These are phyloP conservation scores for Pseudorasbora parva DNA, from an alignment of 2,113 vertebrate genomes.

Conservation along the genomic window DNA sequence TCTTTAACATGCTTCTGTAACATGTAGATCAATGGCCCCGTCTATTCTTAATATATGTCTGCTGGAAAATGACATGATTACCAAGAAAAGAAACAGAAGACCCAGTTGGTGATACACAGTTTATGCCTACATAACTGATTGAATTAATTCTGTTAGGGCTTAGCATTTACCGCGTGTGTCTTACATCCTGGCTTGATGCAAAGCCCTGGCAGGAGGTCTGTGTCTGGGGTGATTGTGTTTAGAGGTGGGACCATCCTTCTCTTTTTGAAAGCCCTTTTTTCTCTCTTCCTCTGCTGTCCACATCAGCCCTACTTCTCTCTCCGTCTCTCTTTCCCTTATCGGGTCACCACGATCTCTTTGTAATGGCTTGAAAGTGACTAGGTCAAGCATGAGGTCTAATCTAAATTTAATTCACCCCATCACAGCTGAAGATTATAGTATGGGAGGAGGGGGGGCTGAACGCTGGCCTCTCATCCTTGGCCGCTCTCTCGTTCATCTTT, in stretches of 20 bases:
- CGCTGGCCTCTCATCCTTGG: background rate
- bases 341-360: constrained; percentile 59
- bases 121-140: background rate
- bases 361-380: constrained; percentile 59
- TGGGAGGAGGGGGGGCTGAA: background rate
- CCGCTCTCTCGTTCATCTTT: background rate
- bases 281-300: background rate
- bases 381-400: constrained; percentile 67
- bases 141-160: background rate
- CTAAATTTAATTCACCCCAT: constrained; percentile 65
- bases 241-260: background rate
- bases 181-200: background rate
- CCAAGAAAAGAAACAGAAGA: background rate
- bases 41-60: constrained; percentile 7
- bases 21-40: background rate
- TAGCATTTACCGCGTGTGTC: background rate
- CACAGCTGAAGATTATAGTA: constrained; percentile 37
- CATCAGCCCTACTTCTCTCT: background rate
- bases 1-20: background rate
- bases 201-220: background rate
- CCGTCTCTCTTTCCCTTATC: constrained; percentile 37
- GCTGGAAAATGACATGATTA: background rate
- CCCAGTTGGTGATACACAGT: background rate
- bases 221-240: constrained; percentile 28
- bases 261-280: constrained; percentile 6